Conservation (phyloP, 2,888 invertebrate species). For the Cartodere bifasciata region DNA sequence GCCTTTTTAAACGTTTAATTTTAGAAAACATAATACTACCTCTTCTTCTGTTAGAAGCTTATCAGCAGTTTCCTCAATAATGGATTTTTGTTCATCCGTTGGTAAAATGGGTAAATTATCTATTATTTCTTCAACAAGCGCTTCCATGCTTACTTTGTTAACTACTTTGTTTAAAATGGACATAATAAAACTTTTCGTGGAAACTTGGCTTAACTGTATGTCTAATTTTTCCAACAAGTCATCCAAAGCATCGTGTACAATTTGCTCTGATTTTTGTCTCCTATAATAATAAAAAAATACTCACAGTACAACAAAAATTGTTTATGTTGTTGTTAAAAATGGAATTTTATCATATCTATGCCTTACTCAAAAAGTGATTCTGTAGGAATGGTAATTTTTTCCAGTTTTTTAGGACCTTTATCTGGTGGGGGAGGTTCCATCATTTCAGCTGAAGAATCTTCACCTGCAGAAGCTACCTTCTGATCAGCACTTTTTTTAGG, state of each 20-base stretch:
- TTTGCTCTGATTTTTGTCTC: slow-evolving; percentile 21
- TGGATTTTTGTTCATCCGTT: slow-evolving; percentile 20
- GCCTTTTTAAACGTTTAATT: too few species aligned
- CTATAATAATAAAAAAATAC: slow-evolving; percentile 17
- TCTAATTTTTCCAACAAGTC: slow-evolving; percentile 22
- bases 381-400: neutral
- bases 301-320: too few species aligned
- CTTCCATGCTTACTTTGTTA: slow-evolving; percentile 20
- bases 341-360: neutral
- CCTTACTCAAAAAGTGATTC: neutral
- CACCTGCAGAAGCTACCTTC: too few species aligned
- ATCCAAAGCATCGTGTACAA: slow-evolving; percentile 21
- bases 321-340: neutral
- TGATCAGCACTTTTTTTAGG: slow-evolving; percentile 11
- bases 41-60: slow-evolving; percentile 16
- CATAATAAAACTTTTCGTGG: slow-evolving; percentile 20
- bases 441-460: too few species aligned
- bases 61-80: slow-evolving; percentile 26
- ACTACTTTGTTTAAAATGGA: slow-evolving; percentile 21
- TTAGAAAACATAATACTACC: too few species aligned
- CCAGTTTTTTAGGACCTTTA: too few species aligned
- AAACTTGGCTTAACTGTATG: slow-evolving; percentile 14
- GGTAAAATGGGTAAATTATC: slow-evolving; percentile 22
- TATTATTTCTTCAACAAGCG: slow-evolving; percentile 24
- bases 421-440: too few species aligned